phyloP scores from a whole-genome alignment of 2,888 invertebrate species.

The Cerastis leucographa region DNA sequence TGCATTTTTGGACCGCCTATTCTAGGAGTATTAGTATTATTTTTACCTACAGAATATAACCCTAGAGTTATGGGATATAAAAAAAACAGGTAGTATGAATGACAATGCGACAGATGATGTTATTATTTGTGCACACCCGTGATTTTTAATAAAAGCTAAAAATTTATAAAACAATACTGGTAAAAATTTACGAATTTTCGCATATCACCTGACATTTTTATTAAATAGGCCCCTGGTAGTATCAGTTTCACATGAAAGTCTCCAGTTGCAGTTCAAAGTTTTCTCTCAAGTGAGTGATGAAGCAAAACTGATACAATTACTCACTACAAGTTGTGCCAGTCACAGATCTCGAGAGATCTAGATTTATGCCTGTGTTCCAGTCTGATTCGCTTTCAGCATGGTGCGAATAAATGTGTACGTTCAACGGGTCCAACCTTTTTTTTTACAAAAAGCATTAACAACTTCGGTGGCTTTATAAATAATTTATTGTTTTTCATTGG shows the following conservation, averaged over 20 bases:
- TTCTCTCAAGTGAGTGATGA: constrained; percentile 35
- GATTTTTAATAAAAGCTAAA: neutral
- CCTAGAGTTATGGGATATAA: too few species aligned
- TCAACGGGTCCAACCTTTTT: neutral
- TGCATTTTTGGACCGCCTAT: too few species aligned
- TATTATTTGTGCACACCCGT: too few species aligned
- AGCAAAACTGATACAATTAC: constrained; percentile 33
- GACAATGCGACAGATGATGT: too few species aligned
- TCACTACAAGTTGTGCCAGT: constrained; percentile 26
- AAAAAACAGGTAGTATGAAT: too few species aligned
- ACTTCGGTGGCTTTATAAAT: too few species aligned
- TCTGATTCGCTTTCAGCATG: constrained; percentile 35
- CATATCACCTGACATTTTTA: neutral
- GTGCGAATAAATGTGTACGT: constrained; percentile 29
- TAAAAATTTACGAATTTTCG: neutral
- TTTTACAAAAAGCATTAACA: too few species aligned
- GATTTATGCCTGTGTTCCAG: constrained; percentile 55
- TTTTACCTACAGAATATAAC: too few species aligned
- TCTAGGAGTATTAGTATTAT: too few species aligned
- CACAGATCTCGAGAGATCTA: constrained; percentile 37
- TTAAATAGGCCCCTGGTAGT: neutral
- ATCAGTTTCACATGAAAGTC: neutral
- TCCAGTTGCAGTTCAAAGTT: constrained; percentile 3
- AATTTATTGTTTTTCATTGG: neutral
- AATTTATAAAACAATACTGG: neutral